Percentiles rank a stretch among this genome's conserved stretches.
Conservation (phyloP, 1,140 invertebrate species). For the Dryas iulia region DNA sequence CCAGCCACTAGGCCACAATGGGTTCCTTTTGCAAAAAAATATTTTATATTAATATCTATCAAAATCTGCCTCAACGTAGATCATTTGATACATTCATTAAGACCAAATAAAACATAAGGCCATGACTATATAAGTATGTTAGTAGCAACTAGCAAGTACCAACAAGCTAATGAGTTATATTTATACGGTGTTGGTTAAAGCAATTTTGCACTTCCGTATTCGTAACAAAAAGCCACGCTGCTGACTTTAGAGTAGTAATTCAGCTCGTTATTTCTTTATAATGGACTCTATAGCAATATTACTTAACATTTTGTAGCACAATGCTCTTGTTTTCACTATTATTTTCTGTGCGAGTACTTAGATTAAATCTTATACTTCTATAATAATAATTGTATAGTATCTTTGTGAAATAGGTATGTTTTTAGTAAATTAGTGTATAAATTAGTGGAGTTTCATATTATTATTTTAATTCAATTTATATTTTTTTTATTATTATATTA, state of each 20-base stretch:
- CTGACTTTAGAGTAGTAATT: slow-evolving; percentile 40
- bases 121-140: too few relatives aligned
- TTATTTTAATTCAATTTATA: too few relatives aligned
- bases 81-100: too few relatives aligned
- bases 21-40: too few relatives aligned
- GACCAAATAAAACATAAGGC: too few relatives aligned
- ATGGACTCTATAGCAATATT: slow-evolving; percentile 30
- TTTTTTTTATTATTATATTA: too few relatives aligned
- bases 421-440: neutral
- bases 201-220: slow-evolving; percentile 51
- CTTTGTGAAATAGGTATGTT: neutral
- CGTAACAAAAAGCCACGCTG: slow-evolving; percentile 48
- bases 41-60: too few relatives aligned
- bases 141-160: slow-evolving; percentile 19
- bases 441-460: too few relatives aligned
- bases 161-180: slow-evolving; percentile 39
- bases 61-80: too few relatives aligned
- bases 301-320: slow-evolving; percentile 24
- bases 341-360: slow-evolving; percentile 12
- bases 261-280: slow-evolving; percentile 39
- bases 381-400: neutral
- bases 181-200: slow-evolving; percentile 37
- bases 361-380: neutral
- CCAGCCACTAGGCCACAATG: too few relatives aligned
- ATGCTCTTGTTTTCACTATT: slow-evolving; percentile 4